Conservation (phyloP, 2,113 vertebrate species). For the Genyomyrus donnyi region DNA sequence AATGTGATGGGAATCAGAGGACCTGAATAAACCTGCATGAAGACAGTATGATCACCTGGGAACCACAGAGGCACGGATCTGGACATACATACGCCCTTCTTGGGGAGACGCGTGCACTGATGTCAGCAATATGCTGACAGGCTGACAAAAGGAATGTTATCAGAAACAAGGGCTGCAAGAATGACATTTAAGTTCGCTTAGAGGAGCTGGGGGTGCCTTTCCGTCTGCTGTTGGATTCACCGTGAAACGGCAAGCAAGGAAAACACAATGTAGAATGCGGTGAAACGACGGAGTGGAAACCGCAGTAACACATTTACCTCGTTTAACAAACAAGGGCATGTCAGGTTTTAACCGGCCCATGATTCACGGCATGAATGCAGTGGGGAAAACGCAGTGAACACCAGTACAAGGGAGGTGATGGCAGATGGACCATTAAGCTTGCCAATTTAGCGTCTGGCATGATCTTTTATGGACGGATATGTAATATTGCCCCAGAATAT, state of each 20-base stretch:
- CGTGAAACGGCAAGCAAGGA: neutral
- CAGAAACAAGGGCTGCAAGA: neutral
- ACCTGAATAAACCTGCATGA: neutral
- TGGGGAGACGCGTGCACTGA: neutral
- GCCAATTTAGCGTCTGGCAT: neutral
- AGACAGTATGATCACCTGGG: neutral
- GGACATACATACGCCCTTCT: neutral
- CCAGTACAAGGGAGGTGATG: neutral
- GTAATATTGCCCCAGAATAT: neutral
- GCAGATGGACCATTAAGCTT: constrained; percentile 1
- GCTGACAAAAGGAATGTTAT: neutral
- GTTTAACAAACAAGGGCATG: neutral
- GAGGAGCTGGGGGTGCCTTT: neutral
- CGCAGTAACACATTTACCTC: neutral
- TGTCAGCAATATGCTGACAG: neutral
- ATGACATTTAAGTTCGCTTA: neutral
- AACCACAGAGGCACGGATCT: neutral
- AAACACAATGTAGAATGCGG: neutral
- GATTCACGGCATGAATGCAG: neutral
- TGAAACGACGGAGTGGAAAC: neutral
- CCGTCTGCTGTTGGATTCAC: neutral
- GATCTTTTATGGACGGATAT: neutral
- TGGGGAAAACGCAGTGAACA: neutral
- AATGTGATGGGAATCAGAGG: neutral
- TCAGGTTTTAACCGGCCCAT: neutral